These are phyloP conservation scores for Brachionichthys hirsutus DNA, from an alignment of 2,113 vertebrate species.

Conservation along the genomic window DNA sequence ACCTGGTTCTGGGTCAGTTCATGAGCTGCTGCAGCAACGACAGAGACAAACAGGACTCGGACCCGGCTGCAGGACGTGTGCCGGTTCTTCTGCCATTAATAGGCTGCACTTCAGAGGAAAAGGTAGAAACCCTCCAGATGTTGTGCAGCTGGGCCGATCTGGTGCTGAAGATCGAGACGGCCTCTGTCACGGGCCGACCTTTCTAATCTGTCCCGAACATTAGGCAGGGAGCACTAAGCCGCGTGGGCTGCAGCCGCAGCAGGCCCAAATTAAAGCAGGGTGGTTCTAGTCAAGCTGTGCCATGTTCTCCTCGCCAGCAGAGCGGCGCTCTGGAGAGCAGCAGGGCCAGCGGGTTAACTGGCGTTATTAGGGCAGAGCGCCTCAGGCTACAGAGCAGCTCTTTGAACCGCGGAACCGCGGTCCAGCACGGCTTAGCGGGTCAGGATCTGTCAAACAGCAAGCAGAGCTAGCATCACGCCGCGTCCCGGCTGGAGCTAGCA, in stretches of 20 bases:
- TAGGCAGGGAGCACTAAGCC: slow-evolving; percentile 77
- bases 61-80: no score
- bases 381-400: slow-evolving; percentile 78
- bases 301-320: neutral
- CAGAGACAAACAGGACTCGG: no score
- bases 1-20: no score
- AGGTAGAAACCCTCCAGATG: slow-evolving; percentile 81
- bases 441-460: slow-evolving; percentile 57
- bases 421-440: slow-evolving; percentile 65
- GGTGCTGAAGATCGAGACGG: slow-evolving; percentile 83
- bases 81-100: slow-evolving; percentile 55
- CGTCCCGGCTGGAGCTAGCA: slow-evolving; percentile 11
- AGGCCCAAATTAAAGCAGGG: slow-evolving; percentile 35
- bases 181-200: slow-evolving; percentile 82
- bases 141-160: slow-evolving; percentile 83
- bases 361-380: slow-evolving; percentile 87
- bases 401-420: slow-evolving; percentile 66
- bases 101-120: slow-evolving; percentile 79
- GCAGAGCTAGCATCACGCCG: slow-evolving; percentile 41
- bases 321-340: slow-evolving; percentile 36
- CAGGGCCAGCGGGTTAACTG: slow-evolving; percentile 80
- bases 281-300: no score
- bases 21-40: no score
- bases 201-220: slow-evolving; percentile 85
- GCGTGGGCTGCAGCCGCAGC: slow-evolving; percentile 35